Conservation (phyloP, 2,113 vertebrate species). For the Rousettus leschenaultii region DNA sequence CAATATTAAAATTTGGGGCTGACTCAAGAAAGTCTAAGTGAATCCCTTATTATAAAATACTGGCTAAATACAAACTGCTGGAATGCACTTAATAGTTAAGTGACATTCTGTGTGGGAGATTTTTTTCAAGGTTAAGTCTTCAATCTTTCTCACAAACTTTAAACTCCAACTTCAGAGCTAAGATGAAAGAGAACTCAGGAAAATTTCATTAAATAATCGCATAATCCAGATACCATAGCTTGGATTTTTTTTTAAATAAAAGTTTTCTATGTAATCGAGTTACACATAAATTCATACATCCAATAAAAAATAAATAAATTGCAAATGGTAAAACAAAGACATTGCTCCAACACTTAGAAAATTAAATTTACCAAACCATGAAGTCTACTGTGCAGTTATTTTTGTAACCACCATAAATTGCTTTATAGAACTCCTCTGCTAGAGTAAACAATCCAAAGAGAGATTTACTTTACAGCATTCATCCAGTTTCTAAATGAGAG, state of each 20-base stretch:
- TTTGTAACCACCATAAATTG: constrained; percentile 73
- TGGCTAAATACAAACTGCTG: background rate
- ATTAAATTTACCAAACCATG: constrained; percentile 59
- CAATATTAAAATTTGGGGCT: background rate
- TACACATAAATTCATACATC: constrained; percentile 72
- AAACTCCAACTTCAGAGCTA: constrained; percentile 42
- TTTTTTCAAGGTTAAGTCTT: background rate
- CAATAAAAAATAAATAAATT: constrained; percentile 65
- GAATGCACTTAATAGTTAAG: background rate
- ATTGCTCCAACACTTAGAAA: constrained; percentile 75
- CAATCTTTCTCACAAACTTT: constrained; percentile 8
- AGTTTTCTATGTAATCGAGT: constrained; percentile 57
- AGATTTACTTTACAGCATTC: constrained; percentile 62
- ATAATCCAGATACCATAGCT: constrained; percentile 41
- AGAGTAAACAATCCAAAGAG: constrained; percentile 55
- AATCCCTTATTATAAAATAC: background rate
- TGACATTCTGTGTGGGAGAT: background rate
- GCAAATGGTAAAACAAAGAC: constrained; percentile 63
- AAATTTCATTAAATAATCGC: constrained; percentile 64
- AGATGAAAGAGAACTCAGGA: constrained; percentile 52
- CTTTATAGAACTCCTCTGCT: constrained; percentile 58
- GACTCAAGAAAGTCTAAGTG: background rate
- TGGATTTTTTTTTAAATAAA: background rate
- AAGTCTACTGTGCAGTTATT: constrained; percentile 64
- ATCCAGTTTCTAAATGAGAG: constrained; percentile 47